Evolutionary conservation across 2,888 invertebrate genomes (phyloP).

Genomic region (Troides oblongomaculatus): DNA sequence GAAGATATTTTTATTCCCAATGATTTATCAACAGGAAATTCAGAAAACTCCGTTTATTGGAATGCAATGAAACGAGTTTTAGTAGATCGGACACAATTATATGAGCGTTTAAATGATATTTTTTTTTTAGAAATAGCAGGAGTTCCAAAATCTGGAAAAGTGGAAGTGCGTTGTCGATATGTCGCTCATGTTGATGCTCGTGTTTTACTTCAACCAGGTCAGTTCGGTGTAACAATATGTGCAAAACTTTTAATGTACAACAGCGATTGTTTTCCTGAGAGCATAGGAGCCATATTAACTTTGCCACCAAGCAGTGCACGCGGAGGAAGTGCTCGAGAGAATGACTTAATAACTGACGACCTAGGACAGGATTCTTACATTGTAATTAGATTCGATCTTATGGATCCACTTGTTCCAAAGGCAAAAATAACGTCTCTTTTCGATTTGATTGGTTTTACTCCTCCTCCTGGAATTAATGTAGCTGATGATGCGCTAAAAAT

Average conservation of each 20-base stretch:
- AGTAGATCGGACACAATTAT: conserved; percentile 50
- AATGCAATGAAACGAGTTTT: conserved; percentile 64
- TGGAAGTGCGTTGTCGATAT: conserved; percentile 61
- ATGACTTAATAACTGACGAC: conserved; percentile 51
- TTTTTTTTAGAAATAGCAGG: conserved; percentile 68
- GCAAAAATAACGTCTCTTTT: conserved; percentile 51
- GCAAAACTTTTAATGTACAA: conserved; percentile 51
- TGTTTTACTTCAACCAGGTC: conserved; percentile 59
- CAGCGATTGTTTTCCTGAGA: conserved; percentile 50
- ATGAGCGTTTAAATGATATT: conserved; percentile 45
- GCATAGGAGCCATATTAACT: conserved; percentile 52
- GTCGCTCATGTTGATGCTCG: conserved; percentile 62
- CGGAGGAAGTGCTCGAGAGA: conserved; percentile 48
- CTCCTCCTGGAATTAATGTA: conserved; percentile 42
- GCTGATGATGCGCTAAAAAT: conserved; percentile 49
- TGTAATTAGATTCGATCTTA: conserved; percentile 60
- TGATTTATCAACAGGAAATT: conserved; percentile 43
- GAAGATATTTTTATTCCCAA: conserved; percentile 59
- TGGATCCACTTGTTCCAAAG: conserved; percentile 54
- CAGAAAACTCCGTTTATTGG: conserved; percentile 57
- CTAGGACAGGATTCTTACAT: conserved; percentile 55
- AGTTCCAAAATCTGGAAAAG: conserved; percentile 59
- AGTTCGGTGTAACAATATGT: conserved; percentile 54
- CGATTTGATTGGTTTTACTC: conserved; percentile 51
- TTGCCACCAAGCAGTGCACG: conserved; percentile 65